Evolutionary conservation across 1,140 invertebrate species (phyloP), one percentile per base, ranked within the genome.

Genomic region (Cotesia glomerata): DNA sequence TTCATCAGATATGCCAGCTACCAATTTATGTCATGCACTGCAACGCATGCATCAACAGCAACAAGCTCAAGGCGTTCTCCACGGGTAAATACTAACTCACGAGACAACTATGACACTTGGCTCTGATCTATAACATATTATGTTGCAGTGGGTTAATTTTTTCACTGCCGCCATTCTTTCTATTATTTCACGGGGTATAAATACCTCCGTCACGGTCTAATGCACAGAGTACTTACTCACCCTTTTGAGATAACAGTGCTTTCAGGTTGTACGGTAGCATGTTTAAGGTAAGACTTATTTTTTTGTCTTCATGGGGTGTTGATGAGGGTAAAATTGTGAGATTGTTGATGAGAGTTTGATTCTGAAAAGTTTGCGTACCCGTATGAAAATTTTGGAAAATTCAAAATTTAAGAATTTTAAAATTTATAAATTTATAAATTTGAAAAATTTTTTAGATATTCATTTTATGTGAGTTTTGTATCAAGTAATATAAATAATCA

Each of bases 41-140:
- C 56, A 18, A 18, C 16, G 56, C 26, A 18, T 58, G 56, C 7
- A 58, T 9, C 39, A 45, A 45, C 39, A 45, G 11, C 39, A 58
- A 58, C 56, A 58, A 58, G 56, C 56, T 58, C 16, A 58, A 58
- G 56, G 56, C 56, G 56, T 18, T 58, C 56, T 58, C 39, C 39
- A 45, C 39, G 39, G 39, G 7, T 45, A 45, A 45, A 45, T 58
- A 58, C 8, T 9, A 58, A 58, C 16, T 18, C 8, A 18, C 56
- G 26, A 58, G 52, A 54, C 16, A 54, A 54, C 52, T 58, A 58
- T 58, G 18, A 58, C 56, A 58, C 56, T 26, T 16, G 56, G 8
- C 14, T 58, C 56, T 58, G 56, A 58, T 58, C n/a, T 58, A 58
- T 58, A 58, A 18, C 56, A 58, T 18, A 58, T 16, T 18, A 58